Conservation (phyloP, 1,140 invertebrate species). For the Mya arenaria region DNA sequence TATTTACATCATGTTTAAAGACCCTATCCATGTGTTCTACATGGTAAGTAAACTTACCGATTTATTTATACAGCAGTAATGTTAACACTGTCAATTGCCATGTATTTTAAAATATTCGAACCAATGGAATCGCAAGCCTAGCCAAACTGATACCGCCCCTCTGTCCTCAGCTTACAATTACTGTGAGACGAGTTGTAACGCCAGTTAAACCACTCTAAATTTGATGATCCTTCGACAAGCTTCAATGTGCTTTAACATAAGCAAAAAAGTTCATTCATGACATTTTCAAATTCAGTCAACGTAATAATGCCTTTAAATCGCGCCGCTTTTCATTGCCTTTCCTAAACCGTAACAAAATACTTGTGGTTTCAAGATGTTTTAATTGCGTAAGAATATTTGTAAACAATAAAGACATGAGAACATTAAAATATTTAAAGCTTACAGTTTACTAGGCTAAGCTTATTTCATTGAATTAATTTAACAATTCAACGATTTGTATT, state of each 20-base stretch:
- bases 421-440: too few species aligned
- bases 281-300: neutral
- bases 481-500: too few species aligned
- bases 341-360: too few species aligned
- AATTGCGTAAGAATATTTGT: too few species aligned
- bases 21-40: neutral
- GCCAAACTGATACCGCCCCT: slow-evolving; percentile 6
- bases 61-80: slow-evolving; percentile 20
- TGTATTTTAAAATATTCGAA: neutral
- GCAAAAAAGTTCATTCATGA: neutral
- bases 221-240: neutral
- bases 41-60: slow-evolving; percentile 19
- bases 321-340: too few species aligned
- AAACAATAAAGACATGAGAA: too few species aligned
- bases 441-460: too few species aligned
- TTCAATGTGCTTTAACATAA: neutral
- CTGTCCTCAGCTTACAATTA: neutral
- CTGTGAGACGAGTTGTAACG: neutral
- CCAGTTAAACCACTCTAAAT: neutral
- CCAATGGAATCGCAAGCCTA: neutral
- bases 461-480: too few species aligned
- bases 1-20: slow-evolving; percentile 51
- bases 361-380: too few species aligned
- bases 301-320: neutral
- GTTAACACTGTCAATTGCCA: slow-evolving; percentile 6